These are phyloP conservation scores for Argyrosomus regius DNA, from an alignment of 2,797 vertebrate species.

Conservation along the genomic window DNA sequence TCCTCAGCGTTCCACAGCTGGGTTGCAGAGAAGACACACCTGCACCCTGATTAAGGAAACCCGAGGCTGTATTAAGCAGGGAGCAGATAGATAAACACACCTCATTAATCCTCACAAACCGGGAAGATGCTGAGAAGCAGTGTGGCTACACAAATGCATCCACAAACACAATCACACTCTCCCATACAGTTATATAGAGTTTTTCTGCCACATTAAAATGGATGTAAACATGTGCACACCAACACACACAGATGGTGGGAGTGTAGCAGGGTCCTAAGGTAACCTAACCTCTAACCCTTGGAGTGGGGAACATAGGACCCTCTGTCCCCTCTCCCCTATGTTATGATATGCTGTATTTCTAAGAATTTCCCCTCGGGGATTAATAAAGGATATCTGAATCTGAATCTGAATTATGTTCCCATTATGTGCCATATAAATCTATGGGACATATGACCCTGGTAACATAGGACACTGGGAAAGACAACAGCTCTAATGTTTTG, in stretches of 20 bases:
- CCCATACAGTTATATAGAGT: neutral
- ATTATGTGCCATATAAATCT: no score
- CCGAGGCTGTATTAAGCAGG: neutral
- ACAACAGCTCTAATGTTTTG: neutral
- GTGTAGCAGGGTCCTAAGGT: neutral
- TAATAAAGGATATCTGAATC: no score
- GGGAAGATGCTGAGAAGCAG: conserved; percentile 19
- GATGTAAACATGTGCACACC: conserved; percentile 10
- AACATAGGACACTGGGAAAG: neutral
- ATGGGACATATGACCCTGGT: neutral
- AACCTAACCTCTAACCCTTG: no score
- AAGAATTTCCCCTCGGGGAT: no score
- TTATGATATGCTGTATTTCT: no score
- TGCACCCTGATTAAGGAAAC: conserved; percentile 46
- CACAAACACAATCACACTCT: neutral
- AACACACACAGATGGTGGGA: conserved; percentile 14
- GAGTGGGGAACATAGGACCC: no score
- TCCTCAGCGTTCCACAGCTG: conserved; percentile 17
- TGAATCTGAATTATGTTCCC: no score
- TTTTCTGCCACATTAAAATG: conserved; percentile 8
- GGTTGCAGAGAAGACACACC: conserved; percentile 33
- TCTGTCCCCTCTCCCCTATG: no score
- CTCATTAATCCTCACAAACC: conserved; percentile 64
- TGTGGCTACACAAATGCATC: neutral
- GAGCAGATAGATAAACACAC: conserved; percentile 53